Evolutionary conservation across 2,797 vertebrate species (phyloP).

Genomic region (Melanotaenia trifasciata): DNA sequence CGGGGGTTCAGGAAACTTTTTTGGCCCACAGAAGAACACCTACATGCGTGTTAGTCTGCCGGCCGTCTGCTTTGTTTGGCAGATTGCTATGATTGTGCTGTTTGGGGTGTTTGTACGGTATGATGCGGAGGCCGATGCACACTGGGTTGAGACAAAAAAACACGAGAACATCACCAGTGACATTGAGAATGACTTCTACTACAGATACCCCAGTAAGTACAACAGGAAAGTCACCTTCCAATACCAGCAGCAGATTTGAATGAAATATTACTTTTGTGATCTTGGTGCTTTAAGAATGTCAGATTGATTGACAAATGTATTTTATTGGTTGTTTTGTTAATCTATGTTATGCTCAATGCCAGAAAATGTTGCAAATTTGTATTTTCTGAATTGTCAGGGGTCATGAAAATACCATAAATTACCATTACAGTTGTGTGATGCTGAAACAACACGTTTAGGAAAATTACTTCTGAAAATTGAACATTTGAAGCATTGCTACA

Average conservation of each 20-base stretch:
- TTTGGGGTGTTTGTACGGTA: conserved; percentile 94
- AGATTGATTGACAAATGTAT: background rate
- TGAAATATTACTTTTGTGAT: background rate
- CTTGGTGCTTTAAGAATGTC: background rate
- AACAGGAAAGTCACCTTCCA: background rate
- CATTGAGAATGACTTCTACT: conserved; percentile 95
- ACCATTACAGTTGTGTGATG: background rate
- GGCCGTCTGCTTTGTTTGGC: conserved; percentile 87
- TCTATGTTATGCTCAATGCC: background rate
- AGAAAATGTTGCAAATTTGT: background rate
- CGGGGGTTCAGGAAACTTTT: conserved; percentile 22
- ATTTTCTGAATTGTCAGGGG: background rate
- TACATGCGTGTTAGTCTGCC: conserved; percentile 89
- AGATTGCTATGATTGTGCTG: conserved; percentile 90
- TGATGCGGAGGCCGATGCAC: conserved; percentile 79
- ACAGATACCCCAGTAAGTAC: conserved; percentile 95
- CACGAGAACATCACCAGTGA: conserved; percentile 83
- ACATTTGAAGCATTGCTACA: background rate
- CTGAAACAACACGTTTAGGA: background rate
- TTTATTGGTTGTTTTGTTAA: background rate
- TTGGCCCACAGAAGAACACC: conserved; percentile 82
- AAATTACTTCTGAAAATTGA: background rate
- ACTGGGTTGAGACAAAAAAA: conserved; percentile 78
- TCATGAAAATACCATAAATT: background rate
- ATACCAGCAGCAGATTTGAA: background rate